Evolutionary conservation across 1,140 invertebrate genomes (phyloP), one percentile per base, ranked within the genome.

Genomic region (Hypothenemus hampei): DNA sequence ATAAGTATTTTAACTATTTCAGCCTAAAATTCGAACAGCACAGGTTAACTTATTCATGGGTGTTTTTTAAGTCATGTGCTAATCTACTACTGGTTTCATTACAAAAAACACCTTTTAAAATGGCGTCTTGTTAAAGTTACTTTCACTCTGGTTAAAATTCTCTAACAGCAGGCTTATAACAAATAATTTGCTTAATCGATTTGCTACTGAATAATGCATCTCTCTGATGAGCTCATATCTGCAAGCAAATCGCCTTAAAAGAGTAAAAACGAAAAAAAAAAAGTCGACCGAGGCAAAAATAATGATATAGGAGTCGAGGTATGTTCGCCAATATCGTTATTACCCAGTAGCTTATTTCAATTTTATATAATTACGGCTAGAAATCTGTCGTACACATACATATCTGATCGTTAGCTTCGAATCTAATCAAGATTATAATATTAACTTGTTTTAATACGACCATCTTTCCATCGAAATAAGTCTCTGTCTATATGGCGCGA

Each of bases 101-200:
- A n/a, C n/a, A n/a, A n/a, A n/a, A n/a, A n/a, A n/a, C n/a, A n/a
- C n/a, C n/a, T n/a, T n/a, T n/a, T n/a, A n/a, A n/a, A n/a, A n/a
- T n/a, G n/a, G n/a, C n/a, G n/a, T n/a, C n/a, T n/a, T n/a, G n/a
- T n/a, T n/a, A n/a, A n/a, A n/a, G n/a, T n/a, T n/a, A n/a, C n/a
- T n/a, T n/a, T n/a, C n/a, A n/a, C n/a, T n/a, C n/a, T n/a, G n/a
- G n/a, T n/a, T n/a, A n/a, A n/a, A n/a, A n/a, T n/a, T n/a, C n/a
- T n/a, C n/a, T n/a, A n/a, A n/a, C n/a, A 48, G 53, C 53, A 56
- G 44, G 47, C 45, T 56, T 56, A 56, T 56, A 56, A 56, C 53
- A 56, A 56, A 56, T 56, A 56, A 56, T 56, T 56, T 56, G 45
- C 53, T 56, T 56, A 56, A 56, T 56, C 53, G 53, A 56, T 56